Evolutionary conservation across 1,140 invertebrate genomes (phyloP), one percentile per base, ranked within the genome.

Genomic region (Campoletis sonorensis): DNA sequence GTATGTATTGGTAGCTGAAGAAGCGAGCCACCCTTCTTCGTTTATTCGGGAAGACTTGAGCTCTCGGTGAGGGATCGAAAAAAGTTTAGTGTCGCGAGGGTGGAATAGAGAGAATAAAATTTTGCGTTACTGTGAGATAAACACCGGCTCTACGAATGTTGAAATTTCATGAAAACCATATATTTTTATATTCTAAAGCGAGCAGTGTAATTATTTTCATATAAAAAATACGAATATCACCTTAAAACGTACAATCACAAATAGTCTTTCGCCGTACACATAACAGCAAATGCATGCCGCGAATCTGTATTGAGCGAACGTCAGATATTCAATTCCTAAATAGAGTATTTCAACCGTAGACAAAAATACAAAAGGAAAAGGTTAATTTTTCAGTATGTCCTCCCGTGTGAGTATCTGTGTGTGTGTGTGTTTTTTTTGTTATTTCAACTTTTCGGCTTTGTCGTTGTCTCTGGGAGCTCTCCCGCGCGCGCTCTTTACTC

Each of bases 41-140:
- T 45, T 45, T 45, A 45, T 45, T 45, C 40, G 54, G 54, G 18
- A 58, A 58, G 54, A 45, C 40, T 45, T 45, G 7, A 45, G 40
- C 18, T 58, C 54, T 58, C 16, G 18, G 75, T 27, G 58, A 77
- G 58, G n/a, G 40, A 27, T 23, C 26, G 13, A 67, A 78, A 77
- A 30, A 64, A 76, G 54, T 49, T 49, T 27, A 51, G 21, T n/a
- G 5, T 23, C 5, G 15, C 58, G 49, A 78, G 49, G 49, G 51
- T 64, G 40, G 26, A 18, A 37, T 27, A 18, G 11, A 33, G 15
- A 33, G 33, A 7, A 27, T 16, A 49, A 21, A 4, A 45, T 40
- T 49, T n/a, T 73, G 5, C 16, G 13, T 54, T 76, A 15, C 16
- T 30, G 45, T 21, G 23, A 8, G 18, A n/a, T 27, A 58, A 10